Percentiles rank a stretch among this genome's conserved stretches.
Conservation (phyloP, 2,888 invertebrate species). For the Anoplius nigerrimus region DNA sequence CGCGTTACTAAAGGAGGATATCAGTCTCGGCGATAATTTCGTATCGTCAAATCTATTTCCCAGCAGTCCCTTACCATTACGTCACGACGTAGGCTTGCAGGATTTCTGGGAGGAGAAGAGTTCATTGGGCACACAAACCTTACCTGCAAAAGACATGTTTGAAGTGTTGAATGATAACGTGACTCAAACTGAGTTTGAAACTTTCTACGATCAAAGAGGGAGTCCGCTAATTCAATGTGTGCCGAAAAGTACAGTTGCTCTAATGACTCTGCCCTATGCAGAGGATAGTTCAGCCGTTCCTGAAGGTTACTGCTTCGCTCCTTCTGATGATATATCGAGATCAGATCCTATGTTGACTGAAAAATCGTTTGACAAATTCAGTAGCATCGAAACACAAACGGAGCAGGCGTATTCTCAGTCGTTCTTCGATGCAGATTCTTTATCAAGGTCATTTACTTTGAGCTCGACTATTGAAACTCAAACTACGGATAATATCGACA, state of each 20-base stretch:
- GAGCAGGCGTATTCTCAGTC: constrained; percentile 65
- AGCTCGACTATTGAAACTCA: constrained; percentile 80
- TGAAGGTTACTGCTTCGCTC: constrained; percentile 52
- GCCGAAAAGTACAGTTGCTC: constrained; percentile 51
- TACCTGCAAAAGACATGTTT: constrained; percentile 67
- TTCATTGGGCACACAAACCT: constrained; percentile 72
- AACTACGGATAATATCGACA: constrained; percentile 76
- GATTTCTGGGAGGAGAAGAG: constrained; percentile 72
- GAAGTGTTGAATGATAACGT: constrained; percentile 64
- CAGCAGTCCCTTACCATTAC: constrained; percentile 66
- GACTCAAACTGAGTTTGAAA: constrained; percentile 64
- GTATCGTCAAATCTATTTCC: constrained; percentile 63
- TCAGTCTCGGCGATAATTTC: constrained; percentile 54
- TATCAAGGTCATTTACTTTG: constrained; percentile 68
- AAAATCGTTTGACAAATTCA: constrained; percentile 63
- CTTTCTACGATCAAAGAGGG: constrained; percentile 55
- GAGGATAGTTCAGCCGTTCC: constrained; percentile 49
- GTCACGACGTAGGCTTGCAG: constrained; percentile 66
- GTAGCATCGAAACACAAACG: constrained; percentile 73
- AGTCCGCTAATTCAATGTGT: constrained; percentile 53
- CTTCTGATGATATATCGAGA: constrained; percentile 52
- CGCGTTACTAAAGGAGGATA: constrained; percentile 52
- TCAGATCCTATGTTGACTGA: constrained; percentile 71
- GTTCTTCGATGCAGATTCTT: constrained; percentile 66
- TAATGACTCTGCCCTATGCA: constrained; percentile 53